Evolutionary conservation across 2,888 invertebrate genomes (phyloP).

Genomic region (Copidosoma aretas): DNA sequence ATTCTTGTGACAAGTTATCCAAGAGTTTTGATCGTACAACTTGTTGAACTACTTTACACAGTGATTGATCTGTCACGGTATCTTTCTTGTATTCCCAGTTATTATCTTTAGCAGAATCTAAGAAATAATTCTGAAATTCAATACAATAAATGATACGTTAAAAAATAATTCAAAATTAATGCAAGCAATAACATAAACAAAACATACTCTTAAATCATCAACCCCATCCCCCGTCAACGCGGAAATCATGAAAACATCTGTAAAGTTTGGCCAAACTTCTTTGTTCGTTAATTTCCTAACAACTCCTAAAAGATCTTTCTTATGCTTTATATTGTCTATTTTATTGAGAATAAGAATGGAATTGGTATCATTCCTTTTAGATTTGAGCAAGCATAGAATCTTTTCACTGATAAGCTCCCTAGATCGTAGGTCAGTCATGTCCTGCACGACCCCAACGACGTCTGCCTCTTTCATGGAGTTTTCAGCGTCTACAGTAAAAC

Average conservation of each 20-base stretch:
- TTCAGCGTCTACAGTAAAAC: conserved; percentile 69
- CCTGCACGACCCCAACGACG: conserved; percentile 86
- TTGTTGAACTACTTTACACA: conserved; percentile 73
- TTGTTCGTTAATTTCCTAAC: conserved; percentile 73
- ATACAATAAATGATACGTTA: background rate
- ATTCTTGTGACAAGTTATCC: conserved; percentile 82
- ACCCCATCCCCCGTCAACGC: conserved; percentile 81
- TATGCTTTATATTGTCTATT: conserved; percentile 74
- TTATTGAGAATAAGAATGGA: conserved; percentile 90
- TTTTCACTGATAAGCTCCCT: conserved; percentile 74
- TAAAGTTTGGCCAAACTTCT: conserved; percentile 78
- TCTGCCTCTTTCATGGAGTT: conserved; percentile 74
- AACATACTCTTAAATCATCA: conserved; percentile 71
- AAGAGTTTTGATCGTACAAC: conserved; percentile 84
- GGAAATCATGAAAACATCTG: conserved; percentile 90
- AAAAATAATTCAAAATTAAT: background rate
- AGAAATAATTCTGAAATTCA: conserved; percentile 71
- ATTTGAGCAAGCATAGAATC: conserved; percentile 72
- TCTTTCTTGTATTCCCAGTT: conserved; percentile 74
- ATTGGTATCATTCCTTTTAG: conserved; percentile 65
- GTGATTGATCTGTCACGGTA: conserved; percentile 76
- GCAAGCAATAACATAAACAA: background rate
- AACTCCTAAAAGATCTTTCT: conserved; percentile 72
- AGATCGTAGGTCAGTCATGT: conserved; percentile 75
- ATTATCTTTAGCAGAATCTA: conserved; percentile 71